Evolutionary conservation across 2,888 invertebrate species (phyloP).

Genomic region (Parnassius apollo): DNA sequence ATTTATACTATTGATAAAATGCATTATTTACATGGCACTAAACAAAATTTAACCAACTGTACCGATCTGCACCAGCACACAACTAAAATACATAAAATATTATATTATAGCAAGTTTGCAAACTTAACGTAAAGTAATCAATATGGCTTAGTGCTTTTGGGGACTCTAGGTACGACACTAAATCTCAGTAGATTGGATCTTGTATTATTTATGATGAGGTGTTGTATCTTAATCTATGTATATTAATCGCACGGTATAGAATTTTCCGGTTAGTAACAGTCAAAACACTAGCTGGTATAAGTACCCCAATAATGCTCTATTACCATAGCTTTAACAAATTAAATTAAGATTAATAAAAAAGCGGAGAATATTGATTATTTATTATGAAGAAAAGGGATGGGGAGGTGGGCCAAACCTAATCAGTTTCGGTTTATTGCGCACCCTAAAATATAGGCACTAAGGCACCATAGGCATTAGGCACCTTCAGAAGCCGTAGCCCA

Average conservation of each 20-base stretch:
- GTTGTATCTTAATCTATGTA: no score
- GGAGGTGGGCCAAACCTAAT: conserved; percentile 17
- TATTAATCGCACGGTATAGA: background rate
- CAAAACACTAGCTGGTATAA: background rate
- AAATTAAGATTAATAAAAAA: conserved; percentile 1
- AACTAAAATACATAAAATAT: no score
- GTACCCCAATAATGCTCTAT: background rate
- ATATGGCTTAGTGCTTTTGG: no score
- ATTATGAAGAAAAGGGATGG: conserved; percentile 3
- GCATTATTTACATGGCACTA: conserved; percentile 11
- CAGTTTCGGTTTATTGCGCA: conserved; percentile 17
- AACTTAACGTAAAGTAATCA: no score
- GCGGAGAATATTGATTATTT: background rate
- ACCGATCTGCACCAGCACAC: no score
- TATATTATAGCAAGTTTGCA: no score
- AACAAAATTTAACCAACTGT: background rate
- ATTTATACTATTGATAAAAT: background rate
- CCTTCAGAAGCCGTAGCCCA: conserved; percentile 21
- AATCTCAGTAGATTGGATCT: background rate
- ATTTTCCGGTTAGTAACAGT: background rate
- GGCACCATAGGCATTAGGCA: conserved; percentile 24
- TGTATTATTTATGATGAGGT: no score
- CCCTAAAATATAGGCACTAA: conserved; percentile 21
- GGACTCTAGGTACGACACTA: no score
- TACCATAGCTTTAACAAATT: background rate